A percentile compares a stretch with the other conserved stretches of the same genome.
Evolutionary conservation across 2,113 vertebrate species (phyloP).

Genomic region (Lepus timidus): DNA sequence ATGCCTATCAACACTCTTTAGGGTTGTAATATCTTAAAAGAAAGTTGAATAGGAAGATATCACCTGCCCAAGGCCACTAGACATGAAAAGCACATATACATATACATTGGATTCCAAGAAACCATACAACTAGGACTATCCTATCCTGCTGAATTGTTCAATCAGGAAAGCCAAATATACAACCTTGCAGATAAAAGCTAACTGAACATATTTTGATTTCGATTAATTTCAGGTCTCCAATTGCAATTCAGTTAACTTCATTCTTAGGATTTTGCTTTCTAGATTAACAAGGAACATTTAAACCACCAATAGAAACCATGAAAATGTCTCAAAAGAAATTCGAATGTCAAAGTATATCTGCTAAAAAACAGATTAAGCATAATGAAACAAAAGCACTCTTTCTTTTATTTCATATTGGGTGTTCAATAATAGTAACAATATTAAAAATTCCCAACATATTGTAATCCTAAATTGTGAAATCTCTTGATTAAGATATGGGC

Average conservation of each 20-base stretch:
- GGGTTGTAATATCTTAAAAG: constrained; percentile 65
- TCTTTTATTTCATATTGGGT: constrained; percentile 49
- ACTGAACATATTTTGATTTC: constrained; percentile 26
- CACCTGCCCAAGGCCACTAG: constrained; percentile 66
- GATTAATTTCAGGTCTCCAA: constrained; percentile 65
- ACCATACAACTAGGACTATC: constrained; percentile 37
- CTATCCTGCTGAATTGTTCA: constrained; percentile 54
- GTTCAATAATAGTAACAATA: constrained; percentile 4
- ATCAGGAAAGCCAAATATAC: constrained; percentile 64
- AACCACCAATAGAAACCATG: neutral
- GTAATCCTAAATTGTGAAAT: neutral
- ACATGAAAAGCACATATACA: neutral
- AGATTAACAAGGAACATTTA: constrained; percentile 41
- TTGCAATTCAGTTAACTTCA: constrained; percentile 33
- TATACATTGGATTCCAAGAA: constrained; percentile 30
- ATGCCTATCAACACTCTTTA: constrained; percentile 52
- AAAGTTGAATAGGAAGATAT: constrained; percentile 68
- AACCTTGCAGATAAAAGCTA: constrained; percentile 34
- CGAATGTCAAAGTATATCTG: constrained; percentile 37
- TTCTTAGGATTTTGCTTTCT: constrained; percentile 32
- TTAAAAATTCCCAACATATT: neutral
- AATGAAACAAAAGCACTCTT: constrained; percentile 38
- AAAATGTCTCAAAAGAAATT: constrained; percentile 18
- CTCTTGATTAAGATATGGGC: constrained; percentile 25
- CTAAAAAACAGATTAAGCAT: constrained; percentile 37